Evolutionary conservation across 2,113 vertebrate species (phyloP).

Genomic region (Indicator maculatus): DNA sequence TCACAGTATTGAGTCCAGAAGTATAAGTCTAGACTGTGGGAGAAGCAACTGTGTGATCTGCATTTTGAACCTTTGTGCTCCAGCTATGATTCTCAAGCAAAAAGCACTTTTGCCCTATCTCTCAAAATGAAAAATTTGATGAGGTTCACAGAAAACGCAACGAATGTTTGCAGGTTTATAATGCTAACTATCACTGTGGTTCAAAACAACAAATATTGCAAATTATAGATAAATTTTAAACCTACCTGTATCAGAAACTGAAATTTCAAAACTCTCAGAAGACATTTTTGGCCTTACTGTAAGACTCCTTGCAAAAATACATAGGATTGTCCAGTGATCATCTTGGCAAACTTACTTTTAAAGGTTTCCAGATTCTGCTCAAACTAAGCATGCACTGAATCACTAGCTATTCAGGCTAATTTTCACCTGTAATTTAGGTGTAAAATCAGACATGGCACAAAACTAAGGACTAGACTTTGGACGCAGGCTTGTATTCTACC

Average conservation of each 20-base stretch:
- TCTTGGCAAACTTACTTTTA: not conserved
- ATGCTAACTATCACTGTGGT: not conserved
- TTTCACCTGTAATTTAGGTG: not conserved
- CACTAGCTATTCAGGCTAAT: fast-evolving
- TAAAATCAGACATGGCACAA: not conserved
- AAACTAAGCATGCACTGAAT: not conserved
- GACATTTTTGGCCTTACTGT: fast-evolving
- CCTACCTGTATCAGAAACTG: fast-evolving
- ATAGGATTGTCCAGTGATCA: not conserved
- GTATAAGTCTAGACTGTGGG: not conserved
- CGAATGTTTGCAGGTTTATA: not conserved
- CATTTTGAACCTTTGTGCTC: not conserved
- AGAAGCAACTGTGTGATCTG: fast-evolving
- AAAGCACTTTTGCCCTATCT: fast-evolving
- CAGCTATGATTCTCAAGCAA: not conserved
- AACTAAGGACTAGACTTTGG: not conserved
- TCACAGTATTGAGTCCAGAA: not conserved
- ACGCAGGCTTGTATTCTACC: not conserved
- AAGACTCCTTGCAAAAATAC: not conserved
- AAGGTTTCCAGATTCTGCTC: not conserved
- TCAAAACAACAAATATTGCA: not conserved
- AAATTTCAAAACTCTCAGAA: not conserved
- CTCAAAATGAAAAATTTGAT: not conserved
- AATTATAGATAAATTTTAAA: not conserved
- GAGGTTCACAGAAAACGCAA: not conserved